Base-by-base conservation (phyloP, 1,140 invertebrate genomes). In the Sipha flava region DNA sequence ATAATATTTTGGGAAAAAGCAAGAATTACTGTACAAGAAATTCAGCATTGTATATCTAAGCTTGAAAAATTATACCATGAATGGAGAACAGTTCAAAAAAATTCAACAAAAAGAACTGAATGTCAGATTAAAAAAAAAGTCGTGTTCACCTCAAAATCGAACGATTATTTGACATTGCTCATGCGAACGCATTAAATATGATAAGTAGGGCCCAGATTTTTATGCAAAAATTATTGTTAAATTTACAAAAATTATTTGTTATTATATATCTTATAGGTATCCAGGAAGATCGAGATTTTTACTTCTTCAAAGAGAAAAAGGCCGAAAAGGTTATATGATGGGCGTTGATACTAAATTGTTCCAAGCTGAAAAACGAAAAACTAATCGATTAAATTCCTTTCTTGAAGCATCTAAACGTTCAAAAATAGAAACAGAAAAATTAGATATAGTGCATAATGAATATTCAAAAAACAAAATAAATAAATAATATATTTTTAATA, bases 151-250 rank as follows among this genome's bases (percentile, higher is more conserved):
- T 34, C 80, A 59, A 81, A 79, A 40, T 47, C 82, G 21, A 40
- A 83, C n/a, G 80, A 83, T 81, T 83, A 64, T 83, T 83, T 80
- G 83, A 83, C 80, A 83, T 83, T 77, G 79, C 81, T 72, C 81
- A 83, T 80, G 80, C 81, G 59, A 79, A 83, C 80, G 79, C 82
- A 62, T 57, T 83, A 14, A 75, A 81, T 16, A 29, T 81, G 54
- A 82, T 82, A 37, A 70, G 7, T 79, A 52, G 16, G 5, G 5
- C 5, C 16, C 12, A 66, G 62, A 81, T 43, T 70, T 81, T 49
- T 81, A n/a, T n/a, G n/a, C n/a, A 77, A n/a, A n/a, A n/a, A 64
- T 21, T 52, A 31, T 81, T 81, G n/a, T 73, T 81, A 40, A 10
- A 40, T 4, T 6, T 40, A 10, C 4, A 40, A 40, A 6, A 40